These are phyloP conservation scores for Bergia puertoricense DNA, from an alignment of 92 coral and sea anemone species.

Conservation along the genomic window DNA sequence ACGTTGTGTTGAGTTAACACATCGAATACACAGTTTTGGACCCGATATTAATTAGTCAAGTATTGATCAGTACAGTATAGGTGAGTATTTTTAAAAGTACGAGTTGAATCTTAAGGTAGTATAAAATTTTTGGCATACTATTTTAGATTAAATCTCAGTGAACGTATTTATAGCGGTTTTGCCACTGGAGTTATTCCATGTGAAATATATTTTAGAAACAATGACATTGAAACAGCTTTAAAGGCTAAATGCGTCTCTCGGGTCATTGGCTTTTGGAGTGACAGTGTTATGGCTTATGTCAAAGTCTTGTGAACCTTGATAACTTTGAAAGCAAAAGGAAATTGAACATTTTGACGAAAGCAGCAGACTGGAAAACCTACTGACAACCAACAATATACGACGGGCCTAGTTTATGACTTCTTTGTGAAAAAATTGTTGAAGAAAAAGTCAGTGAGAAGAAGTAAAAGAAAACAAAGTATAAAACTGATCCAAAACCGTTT, in stretches of 20 bases:
- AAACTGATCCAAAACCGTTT: not conserved
- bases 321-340: not conserved
- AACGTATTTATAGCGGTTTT: not conserved
- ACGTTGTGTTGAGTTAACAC: not conserved
- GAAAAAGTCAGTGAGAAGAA: slow-evolving; percentile 3
- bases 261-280: not conserved
- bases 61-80: not conserved
- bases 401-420: not conserved
- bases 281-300: slow-evolving; percentile 13
- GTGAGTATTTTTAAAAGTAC: not conserved
- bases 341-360: not conserved
- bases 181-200: not conserved
- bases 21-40: not conserved
- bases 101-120: not conserved
- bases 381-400: not conserved
- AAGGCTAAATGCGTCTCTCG: not conserved
- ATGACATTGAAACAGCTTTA: not conserved
- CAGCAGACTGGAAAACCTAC: not conserved
- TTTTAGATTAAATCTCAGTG: not conserved
- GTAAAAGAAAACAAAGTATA: not conserved
- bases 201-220: not conserved
- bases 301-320: not conserved
- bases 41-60: not conserved
- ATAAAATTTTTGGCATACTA: too few relatives aligned
- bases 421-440: too few relatives aligned